A percentile compares a stretch with the other conserved stretches of the same genome.
phyloP scores from a whole-genome alignment of 2,888 invertebrate genomes.

The Troides helena region DNA sequence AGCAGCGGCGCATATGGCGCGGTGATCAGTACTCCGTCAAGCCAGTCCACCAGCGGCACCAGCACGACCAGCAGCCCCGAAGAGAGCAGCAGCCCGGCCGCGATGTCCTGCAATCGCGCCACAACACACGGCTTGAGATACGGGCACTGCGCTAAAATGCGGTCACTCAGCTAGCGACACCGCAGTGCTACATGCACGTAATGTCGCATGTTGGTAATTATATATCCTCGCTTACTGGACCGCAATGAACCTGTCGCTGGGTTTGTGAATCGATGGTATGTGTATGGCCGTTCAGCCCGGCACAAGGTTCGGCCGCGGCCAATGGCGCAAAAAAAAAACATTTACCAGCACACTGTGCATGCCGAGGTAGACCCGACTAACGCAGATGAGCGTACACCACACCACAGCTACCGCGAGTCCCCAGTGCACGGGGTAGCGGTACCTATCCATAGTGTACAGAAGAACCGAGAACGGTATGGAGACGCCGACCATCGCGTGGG shows the following conservation, averaged over 20 bases:
- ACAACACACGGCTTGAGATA: neutral
- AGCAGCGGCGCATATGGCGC: slow-evolving; percentile 83
- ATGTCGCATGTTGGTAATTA: too few relatives aligned
- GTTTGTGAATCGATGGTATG: too few relatives aligned
- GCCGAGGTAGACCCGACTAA: slow-evolving; percentile 93
- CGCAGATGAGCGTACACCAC: slow-evolving; percentile 89
- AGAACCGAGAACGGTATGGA: slow-evolving; percentile 93
- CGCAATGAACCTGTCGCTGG: too few relatives aligned
- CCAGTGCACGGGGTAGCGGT: slow-evolving; percentile 83
- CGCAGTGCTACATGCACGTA: too few relatives aligned
- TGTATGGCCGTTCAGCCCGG: too few relatives aligned
- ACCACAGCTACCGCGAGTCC: slow-evolving; percentile 81
- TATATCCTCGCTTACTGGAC: too few relatives aligned
- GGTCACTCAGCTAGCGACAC: too few relatives aligned
- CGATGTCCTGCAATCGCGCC: slow-evolving; percentile 85
- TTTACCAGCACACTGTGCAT: slow-evolving; percentile 95
- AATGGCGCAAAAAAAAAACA: neutral
- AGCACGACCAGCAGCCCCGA: slow-evolving; percentile 84
- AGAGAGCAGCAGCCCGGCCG: slow-evolving; percentile 87
- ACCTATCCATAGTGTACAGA: slow-evolving; percentile 89
- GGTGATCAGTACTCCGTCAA: slow-evolving; percentile 87
- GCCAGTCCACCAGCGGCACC: slow-evolving; percentile 86
- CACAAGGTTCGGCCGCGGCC: too few relatives aligned
- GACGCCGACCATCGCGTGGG: slow-evolving; percentile 95
- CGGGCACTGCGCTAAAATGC: too few relatives aligned